A percentile compares a stretch with the other conserved stretches of the same genome.
phyloP scores from a whole-genome alignment of 2,888 invertebrate species.

The Erpobdella octoculata region DNA sequence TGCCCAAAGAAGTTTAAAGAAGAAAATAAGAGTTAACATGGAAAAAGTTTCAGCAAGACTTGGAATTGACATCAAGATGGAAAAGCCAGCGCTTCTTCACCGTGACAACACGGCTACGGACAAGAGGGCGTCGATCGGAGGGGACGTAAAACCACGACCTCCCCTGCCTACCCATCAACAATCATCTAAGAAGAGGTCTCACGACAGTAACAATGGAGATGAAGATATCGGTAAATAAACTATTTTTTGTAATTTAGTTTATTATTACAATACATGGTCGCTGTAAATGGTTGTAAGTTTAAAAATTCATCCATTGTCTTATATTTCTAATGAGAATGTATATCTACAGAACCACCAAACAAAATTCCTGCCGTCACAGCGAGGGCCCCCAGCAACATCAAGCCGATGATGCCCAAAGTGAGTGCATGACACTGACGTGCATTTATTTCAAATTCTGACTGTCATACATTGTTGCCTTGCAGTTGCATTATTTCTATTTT shows the following conservation, averaged over 20 bases:
- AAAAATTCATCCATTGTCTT: background rate
- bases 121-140: background rate
- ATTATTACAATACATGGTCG: background rate
- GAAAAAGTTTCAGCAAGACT: slow-evolving; percentile 36
- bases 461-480: background rate
- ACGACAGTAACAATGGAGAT: background rate
- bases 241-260: background rate
- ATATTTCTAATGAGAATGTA: no score
- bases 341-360: background rate
- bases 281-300: background rate
- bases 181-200: background rate
- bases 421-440: background rate
- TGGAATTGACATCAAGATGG: slow-evolving; percentile 46
- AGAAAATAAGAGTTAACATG: slow-evolving; percentile 35
- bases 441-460: background rate
- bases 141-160: background rate
- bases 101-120: slow-evolving; percentile 23
- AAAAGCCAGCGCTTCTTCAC: slow-evolving; percentile 44
- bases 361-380: background rate
- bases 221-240: background rate
- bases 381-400: background rate
- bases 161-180: background rate
- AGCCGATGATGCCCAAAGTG: background rate
- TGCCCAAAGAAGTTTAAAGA: slow-evolving; percentile 37
- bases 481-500: no score